Base-by-base conservation (phyloP, 1,140 invertebrate genomes). In the Neodiprion fabricii region DNA sequence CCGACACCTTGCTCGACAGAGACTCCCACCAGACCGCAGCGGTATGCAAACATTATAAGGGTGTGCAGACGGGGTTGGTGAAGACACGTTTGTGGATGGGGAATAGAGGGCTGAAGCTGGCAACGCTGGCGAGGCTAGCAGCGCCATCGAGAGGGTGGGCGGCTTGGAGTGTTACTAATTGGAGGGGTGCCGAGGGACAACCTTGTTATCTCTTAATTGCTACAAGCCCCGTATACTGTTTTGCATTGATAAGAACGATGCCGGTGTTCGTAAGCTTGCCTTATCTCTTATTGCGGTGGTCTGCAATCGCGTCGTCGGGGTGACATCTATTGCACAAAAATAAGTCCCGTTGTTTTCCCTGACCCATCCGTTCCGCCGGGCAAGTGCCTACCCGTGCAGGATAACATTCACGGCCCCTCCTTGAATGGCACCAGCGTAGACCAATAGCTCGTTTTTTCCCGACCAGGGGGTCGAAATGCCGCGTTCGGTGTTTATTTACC, bases 141-240 rank as follows among this genome's bases (percentile, higher is more conserved):
- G 61, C 17, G 14, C 66, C 77, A 17, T 40, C 5, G 28, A 47
- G 10, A 21, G 67, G 21, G 23, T 23, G 67, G 67, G 14, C 21
- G 21, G 67, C 17, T 21, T 23, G 79, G 82, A 84, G 86, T 87
- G 86, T 88, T 83, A 87, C 87, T 88, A 88, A 88, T 88, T 88
- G 87, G 85, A 85, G 85, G 85, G 86, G 86, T 81, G 81, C 78
- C 82, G 80, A 83, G 83, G 81, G 82, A 82, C 83, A 87, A 88
- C 85, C 86, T 88, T 88, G 87, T 88, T 88, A 88, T 88, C 86
- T 88, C 86, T 88, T 88, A 88, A 88, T 88, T 88, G 86, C 87
- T 87, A 84, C 85, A 81, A 86, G 84, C 86, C 86, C 82, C 80
- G 77, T 79, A 40, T 40, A 78, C 83, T 87, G 83, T 88, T 88